These are phyloP conservation scores for Dolomedes plantarius DNA, from an alignment of 2,888 invertebrate species.

Conservation along the genomic window DNA sequence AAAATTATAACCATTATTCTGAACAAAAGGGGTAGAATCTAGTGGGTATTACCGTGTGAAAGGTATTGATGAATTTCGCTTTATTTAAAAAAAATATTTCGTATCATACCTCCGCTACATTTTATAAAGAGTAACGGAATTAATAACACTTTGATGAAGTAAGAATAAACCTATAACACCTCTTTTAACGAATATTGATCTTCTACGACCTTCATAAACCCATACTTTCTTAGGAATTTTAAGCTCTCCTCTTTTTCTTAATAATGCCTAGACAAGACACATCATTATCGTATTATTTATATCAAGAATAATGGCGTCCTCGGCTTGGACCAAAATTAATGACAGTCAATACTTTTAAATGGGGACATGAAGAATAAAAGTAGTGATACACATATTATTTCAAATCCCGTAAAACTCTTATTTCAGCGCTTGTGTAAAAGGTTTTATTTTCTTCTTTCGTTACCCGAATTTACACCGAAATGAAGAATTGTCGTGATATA, in stretches of 20 bases:
- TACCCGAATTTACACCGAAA: no score
- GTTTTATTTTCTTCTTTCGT: no score
- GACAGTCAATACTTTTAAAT: conserved; percentile 12
- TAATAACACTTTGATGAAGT: background rate
- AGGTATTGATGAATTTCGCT: no score
- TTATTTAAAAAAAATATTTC: no score
- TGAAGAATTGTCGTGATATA: no score
- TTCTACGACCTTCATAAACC: background rate
- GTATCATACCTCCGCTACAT: no score
- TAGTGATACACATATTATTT: background rate
- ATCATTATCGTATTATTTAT: conserved; percentile 12
- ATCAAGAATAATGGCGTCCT: background rate
- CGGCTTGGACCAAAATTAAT: background rate
- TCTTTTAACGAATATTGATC: background rate
- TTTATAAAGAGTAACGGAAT: no score
- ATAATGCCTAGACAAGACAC: background rate
- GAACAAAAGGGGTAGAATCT: no score
- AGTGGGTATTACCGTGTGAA: no score
- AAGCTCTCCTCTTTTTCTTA: background rate
- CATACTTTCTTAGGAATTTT: background rate
- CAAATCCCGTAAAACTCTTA: background rate
- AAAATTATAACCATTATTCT: no score
- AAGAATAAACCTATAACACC: background rate
- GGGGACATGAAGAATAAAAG: background rate
- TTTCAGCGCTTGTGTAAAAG: no score